Evolutionary conservation across 2,113 vertebrate species (phyloP), one percentile per base, ranked within the genome.

Genomic region (Ictalurus furcatus): DNA sequence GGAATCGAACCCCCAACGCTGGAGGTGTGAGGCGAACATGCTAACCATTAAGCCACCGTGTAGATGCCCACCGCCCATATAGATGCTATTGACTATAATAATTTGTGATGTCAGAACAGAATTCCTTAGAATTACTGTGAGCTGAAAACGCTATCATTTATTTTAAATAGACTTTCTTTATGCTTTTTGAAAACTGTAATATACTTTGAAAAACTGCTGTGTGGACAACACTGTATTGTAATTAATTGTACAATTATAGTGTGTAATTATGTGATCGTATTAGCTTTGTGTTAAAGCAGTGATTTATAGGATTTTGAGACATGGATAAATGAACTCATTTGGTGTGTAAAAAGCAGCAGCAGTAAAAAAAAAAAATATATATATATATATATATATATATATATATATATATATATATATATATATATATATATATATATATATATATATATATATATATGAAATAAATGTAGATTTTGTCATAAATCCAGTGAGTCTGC

Each of bases 401-500:
- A 34, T 34, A 34, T 34, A 34, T 34, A 34, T 34, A 34, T 34
- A 0, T 34, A 34, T 34, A 34, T 34, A 34, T 34, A 34, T 34
- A 34, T 34, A 34, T 34, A 34, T 34, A 34, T 34, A 34, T 34
- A 34, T 34, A 34, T 34, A 34, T 34, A 34, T 34, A 34, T 34
- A 34, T 34, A 34, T 34, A 34, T 44, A 44, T 3, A 44, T 44
- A 5, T 44, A 4, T 44, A 48, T 48, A 48, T 48, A 48, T 48
- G 44, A 59, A 61, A n/a, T 88, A 79, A 81, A 37, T 13, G 34
- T 80, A 79, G 74, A 85, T 85, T 85, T 85, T 80, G 74, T 59
- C 48, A 69, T 89, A 81, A 89, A 89, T 81, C 74, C 61, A 25
- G 48, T 67, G 34, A 78, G 85, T 28, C 69, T 23, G 89, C 81